Conservation (phyloP, 2,888 invertebrate genomes). For the Cantharis lateralis region DNA sequence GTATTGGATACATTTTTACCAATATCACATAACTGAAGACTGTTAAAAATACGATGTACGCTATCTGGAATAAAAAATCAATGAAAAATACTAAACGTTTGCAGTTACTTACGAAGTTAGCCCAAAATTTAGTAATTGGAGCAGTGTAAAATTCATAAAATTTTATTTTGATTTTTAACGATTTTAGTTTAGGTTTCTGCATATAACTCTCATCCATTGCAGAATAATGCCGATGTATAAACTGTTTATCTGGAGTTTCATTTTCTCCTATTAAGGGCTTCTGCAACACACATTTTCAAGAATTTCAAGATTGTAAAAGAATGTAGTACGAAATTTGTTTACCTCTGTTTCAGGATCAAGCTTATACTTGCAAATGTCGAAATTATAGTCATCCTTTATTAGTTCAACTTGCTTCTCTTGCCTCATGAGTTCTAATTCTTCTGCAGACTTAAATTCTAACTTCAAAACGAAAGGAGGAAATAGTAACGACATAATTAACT, state of each 20-base stretch:
- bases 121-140: conserved; percentile 98
- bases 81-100: not conserved
- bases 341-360: conserved; percentile 84
- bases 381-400: conserved; percentile 74
- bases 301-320: too few species aligned
- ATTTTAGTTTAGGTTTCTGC: conserved; percentile 55
- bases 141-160: conserved; percentile 98
- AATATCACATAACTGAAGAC: conserved; percentile 91
- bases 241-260: conserved; percentile 71
- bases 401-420: conserved; percentile 92
- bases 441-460: conserved; percentile 96
- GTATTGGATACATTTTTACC: conserved; percentile 77
- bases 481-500: conserved; percentile 85
- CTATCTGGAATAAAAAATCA: conserved; percentile 71
- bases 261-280: conserved; percentile 79
- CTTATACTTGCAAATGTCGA: conserved; percentile 70
- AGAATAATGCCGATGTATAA: conserved; percentile 56
- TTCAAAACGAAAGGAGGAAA: conserved; percentile 84
- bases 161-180: conserved; percentile 83
- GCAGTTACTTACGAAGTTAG: conserved; percentile 84
- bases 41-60: conserved; percentile 90
- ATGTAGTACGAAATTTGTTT: conserved; percentile 47
- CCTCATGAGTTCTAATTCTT: conserved; percentile 96
- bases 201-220: conserved; percentile 44
- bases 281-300: conserved; percentile 61